Percentiles rank a stretch among this genome's conserved stretches.
Evolutionary conservation across 2,888 invertebrate species (phyloP).

Genomic region (Orchesellides sinensis): DNA sequence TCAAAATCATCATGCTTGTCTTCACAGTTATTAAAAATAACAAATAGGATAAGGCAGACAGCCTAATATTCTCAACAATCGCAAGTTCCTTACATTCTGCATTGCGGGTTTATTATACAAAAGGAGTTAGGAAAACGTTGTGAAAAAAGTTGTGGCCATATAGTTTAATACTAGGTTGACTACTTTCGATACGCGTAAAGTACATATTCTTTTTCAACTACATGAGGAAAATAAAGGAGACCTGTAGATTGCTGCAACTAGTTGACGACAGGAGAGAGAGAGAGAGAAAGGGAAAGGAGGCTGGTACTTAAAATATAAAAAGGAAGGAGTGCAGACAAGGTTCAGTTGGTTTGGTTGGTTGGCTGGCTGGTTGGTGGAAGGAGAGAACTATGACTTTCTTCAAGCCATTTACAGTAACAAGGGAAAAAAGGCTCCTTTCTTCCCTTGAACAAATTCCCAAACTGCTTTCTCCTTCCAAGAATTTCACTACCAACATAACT

Average conservation of each 20-base stretch:
- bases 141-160: constrained; percentile 46
- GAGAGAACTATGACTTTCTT: constrained; percentile 66
- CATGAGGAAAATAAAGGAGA: constrained; percentile 51
- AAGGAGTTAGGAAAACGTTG: constrained; percentile 16
- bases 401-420: constrained; percentile 47
- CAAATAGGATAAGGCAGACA: constrained; percentile 22
- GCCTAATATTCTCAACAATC: too few relatives aligned
- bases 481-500: constrained; percentile 3
- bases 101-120: too few relatives aligned
- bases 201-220: neutral
- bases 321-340: constrained; percentile 56
- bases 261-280: constrained; percentile 52
- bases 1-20: constrained; percentile 59
- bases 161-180: neutral
- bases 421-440: constrained; percentile 38
- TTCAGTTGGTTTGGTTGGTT: constrained; percentile 63
- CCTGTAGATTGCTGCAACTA: constrained; percentile 68
- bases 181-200: constrained; percentile 9
- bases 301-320: constrained; percentile 63
- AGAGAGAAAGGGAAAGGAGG: constrained; percentile 49
- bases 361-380: constrained; percentile 30
- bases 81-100: too few relatives aligned
- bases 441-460: constrained; percentile 47
- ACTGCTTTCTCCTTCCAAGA: constrained; percentile 30
- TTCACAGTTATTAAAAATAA: constrained; percentile 57